Conservation (phyloP, 2,113 vertebrate species). For the Megaptera novaeangliae region DNA sequence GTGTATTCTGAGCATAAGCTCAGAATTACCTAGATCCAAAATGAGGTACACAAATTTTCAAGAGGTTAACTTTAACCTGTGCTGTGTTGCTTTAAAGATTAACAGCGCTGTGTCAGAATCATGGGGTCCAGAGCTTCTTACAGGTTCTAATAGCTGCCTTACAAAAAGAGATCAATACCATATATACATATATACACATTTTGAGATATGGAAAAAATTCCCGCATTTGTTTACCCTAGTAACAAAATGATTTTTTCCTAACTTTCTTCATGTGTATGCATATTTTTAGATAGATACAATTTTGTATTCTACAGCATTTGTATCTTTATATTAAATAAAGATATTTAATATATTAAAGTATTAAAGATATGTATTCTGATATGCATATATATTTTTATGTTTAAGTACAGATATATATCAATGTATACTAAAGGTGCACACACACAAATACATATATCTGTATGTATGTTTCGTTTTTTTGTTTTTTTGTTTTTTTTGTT, state of each 20-base stretch:
- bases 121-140: not conserved
- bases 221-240: not conserved
- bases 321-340: not conserved
- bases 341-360: not conserved
- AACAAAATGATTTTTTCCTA: not conserved
- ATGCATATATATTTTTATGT: not conserved
- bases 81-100: not conserved
- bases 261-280: not conserved
- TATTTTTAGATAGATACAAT: not conserved
- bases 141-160: not conserved
- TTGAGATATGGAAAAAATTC: not conserved
- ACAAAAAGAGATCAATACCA: not conserved
- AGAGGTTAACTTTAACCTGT: not conserved
- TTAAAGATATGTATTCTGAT: not conserved
- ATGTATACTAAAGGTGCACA: not conserved
- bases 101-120: not conserved
- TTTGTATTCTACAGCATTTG: not conserved
- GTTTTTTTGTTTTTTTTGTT: not conserved
- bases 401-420: not conserved
- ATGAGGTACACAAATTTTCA: not conserved
- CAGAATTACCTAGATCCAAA: no score
- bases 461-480: not conserved
- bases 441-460: not conserved
- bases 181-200: not conserved
- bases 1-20: not conserved